These are phyloP conservation scores for Drosophila kuntzei DNA, from an alignment of 2,888 invertebrate species.

Conservation along the genomic window DNA sequence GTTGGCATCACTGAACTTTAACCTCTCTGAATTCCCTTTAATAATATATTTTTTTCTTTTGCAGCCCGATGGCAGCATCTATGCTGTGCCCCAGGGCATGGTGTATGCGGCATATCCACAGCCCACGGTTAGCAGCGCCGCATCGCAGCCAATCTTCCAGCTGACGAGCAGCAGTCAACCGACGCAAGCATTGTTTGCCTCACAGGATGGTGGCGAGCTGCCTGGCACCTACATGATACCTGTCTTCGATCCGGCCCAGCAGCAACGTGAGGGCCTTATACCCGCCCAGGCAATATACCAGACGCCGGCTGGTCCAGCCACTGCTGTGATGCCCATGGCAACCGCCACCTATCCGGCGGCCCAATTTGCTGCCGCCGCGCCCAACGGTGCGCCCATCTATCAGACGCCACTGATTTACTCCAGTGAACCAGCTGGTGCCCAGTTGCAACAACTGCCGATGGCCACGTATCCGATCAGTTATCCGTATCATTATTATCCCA, in stretches of 20 bases:
- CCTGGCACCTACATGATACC: constrained; percentile 85
- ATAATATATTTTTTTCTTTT: neutral
- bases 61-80: constrained; percentile 85
- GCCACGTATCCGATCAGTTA: constrained; percentile 85
- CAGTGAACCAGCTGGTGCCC: constrained; percentile 83
- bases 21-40: rapidly evolving
- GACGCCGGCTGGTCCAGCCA: constrained; percentile 73
- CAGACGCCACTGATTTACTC: constrained; percentile 85
- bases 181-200: constrained; percentile 60
- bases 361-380: constrained; percentile 80
- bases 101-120: constrained; percentile 85
- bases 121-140: constrained; percentile 72
- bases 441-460: constrained; percentile 85
- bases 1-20: neutral
- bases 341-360: constrained; percentile 83
- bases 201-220: constrained; percentile 82
- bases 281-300: constrained; percentile 84
- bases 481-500: constrained; percentile 85
- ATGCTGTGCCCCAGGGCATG: constrained; percentile 85
- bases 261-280: constrained; percentile 82
- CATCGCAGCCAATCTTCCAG: constrained; percentile 70
- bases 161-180: constrained; percentile 67
- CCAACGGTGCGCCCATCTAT: constrained; percentile 83
- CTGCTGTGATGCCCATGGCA: constrained; percentile 84
- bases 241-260: constrained; percentile 84